Conservation (phyloP, 2,888 invertebrate genomes). For the Lumbricus terrestris region DNA sequence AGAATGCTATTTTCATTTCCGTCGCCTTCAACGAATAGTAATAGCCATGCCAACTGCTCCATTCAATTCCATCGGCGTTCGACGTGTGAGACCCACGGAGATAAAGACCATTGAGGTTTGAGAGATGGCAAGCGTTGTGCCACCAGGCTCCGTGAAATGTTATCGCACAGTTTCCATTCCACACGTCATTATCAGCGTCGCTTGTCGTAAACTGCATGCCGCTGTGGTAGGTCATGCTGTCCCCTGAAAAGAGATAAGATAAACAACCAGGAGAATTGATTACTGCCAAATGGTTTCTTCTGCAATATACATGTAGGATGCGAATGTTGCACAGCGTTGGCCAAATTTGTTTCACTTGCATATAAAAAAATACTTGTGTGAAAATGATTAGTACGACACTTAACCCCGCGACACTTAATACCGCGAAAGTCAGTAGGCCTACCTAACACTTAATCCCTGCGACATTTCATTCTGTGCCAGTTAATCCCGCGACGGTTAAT, state of each 20-base stretch:
- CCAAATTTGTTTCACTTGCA: too few relatives aligned
- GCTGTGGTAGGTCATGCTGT: slow-evolving; percentile 13
- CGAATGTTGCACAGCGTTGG: too few relatives aligned
- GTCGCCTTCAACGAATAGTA: slow-evolving; percentile 13
- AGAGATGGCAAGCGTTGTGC: slow-evolving; percentile 20
- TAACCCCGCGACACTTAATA: too few relatives aligned
- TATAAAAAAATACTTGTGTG: too few relatives aligned
- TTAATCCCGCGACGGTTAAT: too few relatives aligned
- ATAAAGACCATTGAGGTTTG: slow-evolving; percentile 29
- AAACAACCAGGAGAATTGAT: too few relatives aligned
- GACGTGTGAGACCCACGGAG: slow-evolving; percentile 19
- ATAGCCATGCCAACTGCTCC: neutral
- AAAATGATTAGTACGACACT: too few relatives aligned
- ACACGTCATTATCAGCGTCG: slow-evolving; percentile 21
- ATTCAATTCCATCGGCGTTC: slow-evolving; percentile 24
- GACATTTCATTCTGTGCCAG: too few relatives aligned
- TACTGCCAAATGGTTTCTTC: too few relatives aligned
- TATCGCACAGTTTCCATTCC: slow-evolving; percentile 11
- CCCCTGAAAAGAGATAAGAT: slow-evolving; percentile 10
- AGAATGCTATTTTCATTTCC: slow-evolving; percentile 17
- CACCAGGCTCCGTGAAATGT: slow-evolving; percentile 28
- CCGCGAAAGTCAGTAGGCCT: too few relatives aligned
- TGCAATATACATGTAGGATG: too few relatives aligned
- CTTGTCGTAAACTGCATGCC: slow-evolving; percentile 21
- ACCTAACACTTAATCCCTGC: too few relatives aligned